Evolutionary conservation across 2,113 vertebrate species (phyloP).

Genomic region (Oncorhynchus gorbuscha): DNA sequence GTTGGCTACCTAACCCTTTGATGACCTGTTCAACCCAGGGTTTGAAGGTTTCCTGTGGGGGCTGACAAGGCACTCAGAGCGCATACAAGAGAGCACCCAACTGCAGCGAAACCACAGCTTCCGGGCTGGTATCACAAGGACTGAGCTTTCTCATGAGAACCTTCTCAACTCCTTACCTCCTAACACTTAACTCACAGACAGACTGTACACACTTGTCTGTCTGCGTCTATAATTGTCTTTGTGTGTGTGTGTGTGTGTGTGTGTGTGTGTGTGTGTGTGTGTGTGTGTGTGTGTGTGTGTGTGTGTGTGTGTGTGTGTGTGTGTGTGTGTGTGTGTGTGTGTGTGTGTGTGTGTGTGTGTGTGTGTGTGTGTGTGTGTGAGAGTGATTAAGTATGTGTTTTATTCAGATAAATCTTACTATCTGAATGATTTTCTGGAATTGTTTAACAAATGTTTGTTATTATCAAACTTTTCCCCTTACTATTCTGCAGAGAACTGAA

Average conservation of each 20-base stretch:
- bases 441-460: not conserved
- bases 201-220: not conserved
- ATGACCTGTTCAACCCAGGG: slow-evolving; percentile 12
- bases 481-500: not conserved
- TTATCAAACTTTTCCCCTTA: not conserved
- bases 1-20: slow-evolving; percentile 23
- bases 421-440: too few species aligned
- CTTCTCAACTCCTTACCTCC: not conserved
- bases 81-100: slow-evolving; percentile 10
- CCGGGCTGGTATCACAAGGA: not conserved
- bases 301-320: not conserved
- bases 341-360: too few species aligned
- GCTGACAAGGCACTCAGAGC: not conserved
- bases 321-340: not conserved
- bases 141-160: slow-evolving; percentile 7
- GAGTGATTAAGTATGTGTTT: not conserved
- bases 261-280: too few species aligned
- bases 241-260: too few species aligned
- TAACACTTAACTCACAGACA: not conserved
- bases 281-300: too few species aligned
- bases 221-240: not conserved
- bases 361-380: not conserved
- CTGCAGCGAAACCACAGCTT: not conserved
- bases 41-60: slow-evolving; percentile 41
- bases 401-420: not conserved